Evolutionary conservation across 1,140 invertebrate species (phyloP).

Genomic region (Meloidogyne floridensis): DNA sequence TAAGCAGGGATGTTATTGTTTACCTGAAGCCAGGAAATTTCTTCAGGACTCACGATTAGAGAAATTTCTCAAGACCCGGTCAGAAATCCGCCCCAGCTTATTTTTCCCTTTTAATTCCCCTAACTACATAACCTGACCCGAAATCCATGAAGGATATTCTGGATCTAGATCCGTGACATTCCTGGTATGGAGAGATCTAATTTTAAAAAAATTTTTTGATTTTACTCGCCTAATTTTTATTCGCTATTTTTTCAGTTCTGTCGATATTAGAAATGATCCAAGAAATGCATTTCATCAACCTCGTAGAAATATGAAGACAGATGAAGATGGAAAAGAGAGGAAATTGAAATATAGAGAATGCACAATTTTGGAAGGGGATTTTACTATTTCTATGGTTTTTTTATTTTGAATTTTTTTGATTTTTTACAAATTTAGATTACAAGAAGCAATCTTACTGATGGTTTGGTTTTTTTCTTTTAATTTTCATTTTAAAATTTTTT

Average conservation of each 20-base stretch:
- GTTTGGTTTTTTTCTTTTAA: not conserved
- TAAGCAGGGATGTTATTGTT: too few species aligned
- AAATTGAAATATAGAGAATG: constrained; percentile 45
- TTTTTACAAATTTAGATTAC: constrained; percentile 17
- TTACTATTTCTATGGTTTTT: constrained; percentile 57
- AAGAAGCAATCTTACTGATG: constrained; percentile 27
- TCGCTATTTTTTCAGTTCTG: constrained; percentile 14
- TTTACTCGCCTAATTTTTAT: too few species aligned
- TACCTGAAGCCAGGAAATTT: too few species aligned
- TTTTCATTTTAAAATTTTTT: not conserved
- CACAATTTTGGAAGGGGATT: constrained; percentile 64
- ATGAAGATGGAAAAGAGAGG: not conserved
- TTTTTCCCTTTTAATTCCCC: too few species aligned
- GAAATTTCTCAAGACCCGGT: too few species aligned
- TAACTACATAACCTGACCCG: too few species aligned
- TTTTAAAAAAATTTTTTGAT: too few species aligned
- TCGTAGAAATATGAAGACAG: not conserved
- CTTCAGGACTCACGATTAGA: too few species aligned
- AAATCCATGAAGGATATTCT: too few species aligned
- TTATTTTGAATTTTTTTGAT: not conserved
- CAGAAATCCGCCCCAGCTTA: too few species aligned
- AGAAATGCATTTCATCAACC: constrained; percentile 20
- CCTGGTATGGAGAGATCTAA: too few species aligned
- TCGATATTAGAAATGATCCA: constrained; percentile 28
- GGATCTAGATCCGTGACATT: too few species aligned